Percentiles rank a stretch among this genome's conserved stretches.
These are phyloP conservation scores for Anser brachyrhynchus DNA, from an alignment of 2,113 vertebrate species.

Conservation along the genomic window DNA sequence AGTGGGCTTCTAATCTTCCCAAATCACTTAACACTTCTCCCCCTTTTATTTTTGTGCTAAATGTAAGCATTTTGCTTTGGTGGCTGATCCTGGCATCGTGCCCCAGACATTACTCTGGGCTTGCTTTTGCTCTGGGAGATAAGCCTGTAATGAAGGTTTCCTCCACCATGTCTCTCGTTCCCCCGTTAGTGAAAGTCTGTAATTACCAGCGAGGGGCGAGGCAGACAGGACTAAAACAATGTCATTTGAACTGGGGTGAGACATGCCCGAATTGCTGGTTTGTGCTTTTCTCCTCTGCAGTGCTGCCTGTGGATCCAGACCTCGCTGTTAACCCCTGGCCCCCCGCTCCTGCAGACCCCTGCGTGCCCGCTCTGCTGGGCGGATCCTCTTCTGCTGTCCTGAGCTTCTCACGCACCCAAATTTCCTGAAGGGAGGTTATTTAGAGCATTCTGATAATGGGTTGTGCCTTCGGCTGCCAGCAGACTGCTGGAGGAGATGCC, in stretches of 20 bases:
- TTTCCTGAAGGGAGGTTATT: neutral
- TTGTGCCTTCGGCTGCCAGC: neutral
- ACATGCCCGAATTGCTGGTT: slow-evolving; percentile 77
- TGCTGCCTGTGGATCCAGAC: slow-evolving; percentile 53
- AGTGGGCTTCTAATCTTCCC: slow-evolving; percentile 41
- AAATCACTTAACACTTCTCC: slow-evolving; percentile 61
- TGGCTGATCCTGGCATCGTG: slow-evolving; percentile 16
- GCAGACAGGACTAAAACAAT: slow-evolving; percentile 77
- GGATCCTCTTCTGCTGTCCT: neutral
- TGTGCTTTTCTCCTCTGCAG: slow-evolving; percentile 68
- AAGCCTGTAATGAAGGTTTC: slow-evolving; percentile 79
- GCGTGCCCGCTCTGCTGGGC: neutral
- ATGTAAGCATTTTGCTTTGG: slow-evolving; percentile 30
- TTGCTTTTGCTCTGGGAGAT: slow-evolving; percentile 64
- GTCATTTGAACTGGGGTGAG: slow-evolving; percentile 81
- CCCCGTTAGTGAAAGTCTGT: slow-evolving; percentile 74
- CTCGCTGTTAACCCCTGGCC: slow-evolving; percentile 65
- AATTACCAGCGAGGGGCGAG: slow-evolving; percentile 79
- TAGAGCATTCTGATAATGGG: neutral
- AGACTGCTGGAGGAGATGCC: neutral
- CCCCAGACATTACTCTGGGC: slow-evolving; percentile 64
- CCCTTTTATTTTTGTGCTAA: slow-evolving; percentile 55
- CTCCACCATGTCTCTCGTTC: slow-evolving; percentile 57
- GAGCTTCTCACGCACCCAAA: neutral
- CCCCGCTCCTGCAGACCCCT: neutral